These are phyloP conservation scores for Pontoporia blainvillei DNA, from an alignment of 2,113 vertebrate genomes.

Conservation along the genomic window DNA sequence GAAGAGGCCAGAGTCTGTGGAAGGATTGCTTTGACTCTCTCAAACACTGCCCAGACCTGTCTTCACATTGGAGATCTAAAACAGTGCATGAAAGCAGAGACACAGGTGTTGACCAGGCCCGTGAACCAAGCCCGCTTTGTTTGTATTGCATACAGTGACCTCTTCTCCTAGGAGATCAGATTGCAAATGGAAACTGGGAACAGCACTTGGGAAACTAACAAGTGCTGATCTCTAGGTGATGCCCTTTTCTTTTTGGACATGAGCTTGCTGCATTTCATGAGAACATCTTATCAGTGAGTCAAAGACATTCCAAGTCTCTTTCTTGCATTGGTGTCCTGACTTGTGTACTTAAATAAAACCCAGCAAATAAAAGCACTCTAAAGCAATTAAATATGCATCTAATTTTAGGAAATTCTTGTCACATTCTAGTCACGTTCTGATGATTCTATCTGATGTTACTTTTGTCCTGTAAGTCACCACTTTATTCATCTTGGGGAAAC, in stretches of 20 bases:
- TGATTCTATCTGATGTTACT: background rate
- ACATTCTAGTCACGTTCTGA: background rate
- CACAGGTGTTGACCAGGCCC: slow-evolving; percentile 33
- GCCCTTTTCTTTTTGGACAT: background rate
- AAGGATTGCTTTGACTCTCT: background rate
- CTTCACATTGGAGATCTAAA: slow-evolving; percentile 51
- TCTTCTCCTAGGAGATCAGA: background rate
- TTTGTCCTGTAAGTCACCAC: background rate
- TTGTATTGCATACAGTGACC: background rate
- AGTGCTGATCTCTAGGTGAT: background rate
- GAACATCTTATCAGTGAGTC: background rate
- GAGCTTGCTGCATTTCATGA: background rate
- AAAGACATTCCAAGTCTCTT: background rate
- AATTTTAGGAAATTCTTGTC: background rate
- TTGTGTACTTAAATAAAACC: background rate
- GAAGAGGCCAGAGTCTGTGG: background rate
- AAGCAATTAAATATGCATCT: background rate
- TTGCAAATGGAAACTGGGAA: background rate
- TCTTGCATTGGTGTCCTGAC: background rate
- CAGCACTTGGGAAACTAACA: background rate
- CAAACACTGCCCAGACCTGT: slow-evolving; percentile 22
- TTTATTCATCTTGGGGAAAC: background rate
- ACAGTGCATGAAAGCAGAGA: background rate
- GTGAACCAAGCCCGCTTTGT: background rate
- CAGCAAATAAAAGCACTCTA: background rate